phyloP scores from a whole-genome alignment of 2,888 invertebrate genomes.

The Apodemia duryi region DNA sequence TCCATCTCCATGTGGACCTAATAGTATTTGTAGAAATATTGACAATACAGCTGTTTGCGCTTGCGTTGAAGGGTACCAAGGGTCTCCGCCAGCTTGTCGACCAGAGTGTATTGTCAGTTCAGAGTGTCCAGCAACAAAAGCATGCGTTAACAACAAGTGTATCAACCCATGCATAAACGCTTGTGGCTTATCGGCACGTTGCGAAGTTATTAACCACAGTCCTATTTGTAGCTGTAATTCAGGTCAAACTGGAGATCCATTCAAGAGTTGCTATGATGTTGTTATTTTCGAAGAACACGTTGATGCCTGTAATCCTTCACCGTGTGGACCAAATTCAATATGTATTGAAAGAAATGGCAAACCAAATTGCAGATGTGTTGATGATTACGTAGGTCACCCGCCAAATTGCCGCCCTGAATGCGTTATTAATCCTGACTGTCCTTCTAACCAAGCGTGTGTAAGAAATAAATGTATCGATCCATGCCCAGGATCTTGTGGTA shows the following conservation, averaged over 20 bases:
- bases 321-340: constrained; percentile 89
- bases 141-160: constrained; percentile 91
- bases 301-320: constrained; percentile 86
- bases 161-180: constrained; percentile 90
- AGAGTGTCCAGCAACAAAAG: constrained; percentile 88
- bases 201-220: constrained; percentile 91
- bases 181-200: constrained; percentile 87
- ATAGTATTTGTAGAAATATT: constrained; percentile 87
- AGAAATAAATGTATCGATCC: constrained; percentile 90
- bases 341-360: constrained; percentile 83
- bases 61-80: constrained; percentile 86
- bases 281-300: constrained; percentile 50
- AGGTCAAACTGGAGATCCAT: constrained; percentile 89
- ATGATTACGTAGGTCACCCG: constrained; percentile 87
- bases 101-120: constrained; percentile 92
- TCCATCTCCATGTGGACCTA: constrained; percentile 88
- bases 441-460: constrained; percentile 87
- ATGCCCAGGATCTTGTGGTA: constrained; percentile 89
- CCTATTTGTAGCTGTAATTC: constrained; percentile 90
- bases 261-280: constrained; percentile 84
- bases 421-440: constrained; percentile 89
- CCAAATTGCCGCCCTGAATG: constrained; percentile 92
- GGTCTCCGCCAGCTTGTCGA: constrained; percentile 89
- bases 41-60: constrained; percentile 90
- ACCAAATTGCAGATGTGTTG: constrained; percentile 88